phyloP scores from a whole-genome alignment of 2,113 vertebrate genomes.

The Polyodon spathula region DNA sequence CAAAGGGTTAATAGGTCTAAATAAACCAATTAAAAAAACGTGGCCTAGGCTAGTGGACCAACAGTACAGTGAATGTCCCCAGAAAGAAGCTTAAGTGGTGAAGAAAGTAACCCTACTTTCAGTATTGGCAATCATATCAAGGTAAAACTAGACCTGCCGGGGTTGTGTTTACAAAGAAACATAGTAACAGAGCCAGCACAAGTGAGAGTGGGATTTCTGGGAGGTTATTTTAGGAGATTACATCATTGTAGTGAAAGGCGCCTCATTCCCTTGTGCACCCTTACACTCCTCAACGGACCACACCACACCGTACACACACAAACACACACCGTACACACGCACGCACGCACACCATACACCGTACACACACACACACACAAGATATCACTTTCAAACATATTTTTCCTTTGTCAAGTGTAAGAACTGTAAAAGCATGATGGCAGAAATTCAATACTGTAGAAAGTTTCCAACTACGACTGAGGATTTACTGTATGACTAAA shows the following conservation, averaged over 20 bases:
- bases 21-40: too few species aligned
- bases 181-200: too few species aligned
- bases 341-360: too few species aligned
- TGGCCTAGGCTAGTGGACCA: too few species aligned
- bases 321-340: too few species aligned
- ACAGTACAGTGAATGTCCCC: too few species aligned
- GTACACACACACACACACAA: not conserved
- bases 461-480: not conserved
- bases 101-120: not conserved
- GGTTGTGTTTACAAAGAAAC: too few species aligned
- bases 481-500: not conserved
- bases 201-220: too few species aligned
- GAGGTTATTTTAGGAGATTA: not conserved
- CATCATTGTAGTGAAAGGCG: not conserved
- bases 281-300: not conserved
- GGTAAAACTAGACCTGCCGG: too few species aligned
- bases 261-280: not conserved
- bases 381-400: not conserved
- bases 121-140: not conserved
- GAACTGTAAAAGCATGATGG: not conserved
- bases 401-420: not conserved
- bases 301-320: too few species aligned
- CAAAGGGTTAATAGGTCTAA: too few species aligned
- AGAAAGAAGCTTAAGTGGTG: too few species aligned
- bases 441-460: slow-evolving; percentile 3